phyloP scores from a whole-genome alignment of 2,797 vertebrate species.

The Chelon auratus region DNA sequence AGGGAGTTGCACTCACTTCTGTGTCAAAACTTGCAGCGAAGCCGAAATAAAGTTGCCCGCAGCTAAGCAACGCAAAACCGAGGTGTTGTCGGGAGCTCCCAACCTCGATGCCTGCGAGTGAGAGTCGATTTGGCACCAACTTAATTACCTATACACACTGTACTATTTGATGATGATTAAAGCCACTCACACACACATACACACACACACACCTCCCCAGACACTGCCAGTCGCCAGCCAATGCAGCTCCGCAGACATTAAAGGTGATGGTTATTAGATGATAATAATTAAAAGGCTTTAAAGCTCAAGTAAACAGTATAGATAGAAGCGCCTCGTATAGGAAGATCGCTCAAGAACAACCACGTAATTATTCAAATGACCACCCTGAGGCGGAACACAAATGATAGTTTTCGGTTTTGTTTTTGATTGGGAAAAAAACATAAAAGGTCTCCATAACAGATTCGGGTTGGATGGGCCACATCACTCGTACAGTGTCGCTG shows the following conservation, averaged over 20 bases:
- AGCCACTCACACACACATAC: slow-evolving; percentile 58
- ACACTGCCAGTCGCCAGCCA: slow-evolving; percentile 73
- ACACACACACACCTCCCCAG: slow-evolving; percentile 69
- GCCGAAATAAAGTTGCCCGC: slow-evolving; percentile 60
- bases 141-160: slow-evolving; percentile 82
- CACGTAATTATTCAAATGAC: slow-evolving; percentile 79
- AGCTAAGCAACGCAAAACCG: slow-evolving; percentile 50
- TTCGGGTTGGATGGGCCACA: slow-evolving; percentile 47
- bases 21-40: slow-evolving; percentile 68
- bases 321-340: slow-evolving; percentile 57
- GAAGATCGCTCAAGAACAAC: slow-evolving; percentile 52
- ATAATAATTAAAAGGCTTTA: slow-evolving; percentile 81
- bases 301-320: slow-evolving; percentile 72
- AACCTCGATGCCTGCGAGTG: slow-evolving; percentile 68
- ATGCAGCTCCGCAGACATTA: slow-evolving; percentile 73
- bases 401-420: slow-evolving; percentile 74
- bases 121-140: slow-evolving; percentile 80
- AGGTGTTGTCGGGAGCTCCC: slow-evolving; percentile 54
- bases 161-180: slow-evolving; percentile 83
- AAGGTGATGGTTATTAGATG: slow-evolving; percentile 81
- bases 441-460: slow-evolving; percentile 67
- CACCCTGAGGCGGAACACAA: slow-evolving; percentile 72
- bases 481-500: slow-evolving; percentile 35
- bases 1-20: slow-evolving; percentile 48
- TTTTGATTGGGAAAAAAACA: slow-evolving; percentile 66